Evolutionary conservation across 2,113 vertebrate species (phyloP).

Genomic region (Bos javanicus): DNA sequence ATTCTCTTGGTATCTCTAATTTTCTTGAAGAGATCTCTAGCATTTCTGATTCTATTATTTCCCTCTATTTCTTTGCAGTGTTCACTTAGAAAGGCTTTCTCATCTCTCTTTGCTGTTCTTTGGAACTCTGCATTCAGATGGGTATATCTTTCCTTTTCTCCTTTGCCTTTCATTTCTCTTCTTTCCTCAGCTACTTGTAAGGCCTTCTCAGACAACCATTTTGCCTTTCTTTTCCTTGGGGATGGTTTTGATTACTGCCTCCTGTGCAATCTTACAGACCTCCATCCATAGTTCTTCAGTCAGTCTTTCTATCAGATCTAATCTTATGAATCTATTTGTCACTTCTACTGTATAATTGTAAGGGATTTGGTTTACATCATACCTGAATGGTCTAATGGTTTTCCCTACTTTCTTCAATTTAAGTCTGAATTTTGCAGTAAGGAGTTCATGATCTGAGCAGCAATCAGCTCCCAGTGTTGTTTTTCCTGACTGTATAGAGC

Average conservation of each 20-base stretch:
- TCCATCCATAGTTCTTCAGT: neutral
- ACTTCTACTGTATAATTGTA: neutral
- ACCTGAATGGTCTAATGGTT: neutral
- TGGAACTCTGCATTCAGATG: neutral
- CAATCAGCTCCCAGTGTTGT: neutral
- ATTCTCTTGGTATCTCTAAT: neutral
- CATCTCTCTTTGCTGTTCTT: neutral
- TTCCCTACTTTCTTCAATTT: neutral
- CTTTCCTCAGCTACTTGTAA: neutral
- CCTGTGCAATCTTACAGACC: neutral
- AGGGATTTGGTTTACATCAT: neutral
- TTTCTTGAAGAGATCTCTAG: neutral
- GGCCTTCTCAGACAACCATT: neutral
- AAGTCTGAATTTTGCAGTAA: neutral
- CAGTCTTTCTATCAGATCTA: neutral
- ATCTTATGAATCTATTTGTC: neutral
- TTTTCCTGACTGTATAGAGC: neutral
- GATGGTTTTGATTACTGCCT: neutral
- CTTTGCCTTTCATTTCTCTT: neutral
- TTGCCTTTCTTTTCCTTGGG: neutral
- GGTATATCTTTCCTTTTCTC: neutral
- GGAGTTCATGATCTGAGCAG: neutral
- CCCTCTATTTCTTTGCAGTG: neutral
- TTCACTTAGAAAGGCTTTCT: neutral
- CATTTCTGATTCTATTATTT: neutral